A percentile compares a stretch with the other conserved stretches of the same genome.
Conservation (phyloP, 2,113 vertebrate genomes). For the Aptenodytes forsteri region DNA sequence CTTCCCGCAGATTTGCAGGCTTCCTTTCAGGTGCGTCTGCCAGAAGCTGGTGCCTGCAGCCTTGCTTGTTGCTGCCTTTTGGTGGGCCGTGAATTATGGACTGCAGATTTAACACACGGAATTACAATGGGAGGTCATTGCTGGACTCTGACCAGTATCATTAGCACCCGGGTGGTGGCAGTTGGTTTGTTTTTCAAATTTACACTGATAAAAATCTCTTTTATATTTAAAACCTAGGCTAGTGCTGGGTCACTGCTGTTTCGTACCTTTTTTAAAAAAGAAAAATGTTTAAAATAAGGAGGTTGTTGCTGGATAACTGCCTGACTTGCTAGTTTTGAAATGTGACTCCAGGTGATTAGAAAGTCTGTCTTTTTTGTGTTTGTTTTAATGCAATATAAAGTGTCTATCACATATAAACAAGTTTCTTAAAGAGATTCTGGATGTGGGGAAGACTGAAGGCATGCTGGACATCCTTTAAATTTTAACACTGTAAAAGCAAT, state of each 20-base stretch:
- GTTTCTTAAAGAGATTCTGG: not conserved
- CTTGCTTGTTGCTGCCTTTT: conserved; percentile 40
- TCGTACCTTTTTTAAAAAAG: conserved; percentile 51
- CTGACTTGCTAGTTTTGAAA: conserved; percentile 54
- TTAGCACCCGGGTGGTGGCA: conserved; percentile 67
- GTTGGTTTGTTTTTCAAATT: conserved; percentile 51
- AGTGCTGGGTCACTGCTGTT: conserved; percentile 77
- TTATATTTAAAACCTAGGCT: conserved; percentile 72
- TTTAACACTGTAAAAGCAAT: conserved; percentile 45
- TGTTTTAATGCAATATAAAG: conserved; percentile 24
- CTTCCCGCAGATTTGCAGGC: conserved; percentile 25
- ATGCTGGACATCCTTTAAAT: conserved; percentile 73
- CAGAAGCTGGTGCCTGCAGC: conserved; percentile 55
- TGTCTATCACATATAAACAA: conserved; percentile 2
- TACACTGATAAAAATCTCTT: conserved; percentile 55
- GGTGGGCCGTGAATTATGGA: conserved; percentile 41
- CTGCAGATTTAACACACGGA: conserved; percentile 1
- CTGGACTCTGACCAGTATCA: conserved; percentile 68
- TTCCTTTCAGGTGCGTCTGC: conserved; percentile 29
- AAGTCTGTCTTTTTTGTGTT: conserved; percentile 23
- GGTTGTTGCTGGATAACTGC: conserved; percentile 74
- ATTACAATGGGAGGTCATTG: conserved; percentile 57
- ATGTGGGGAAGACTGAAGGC: conserved; percentile 51
- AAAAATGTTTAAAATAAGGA: conserved; percentile 48
- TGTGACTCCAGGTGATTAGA: not conserved